Evolutionary conservation across 2,113 vertebrate genomes (phyloP).

Genomic region (Neodon shergylaensis): DNA sequence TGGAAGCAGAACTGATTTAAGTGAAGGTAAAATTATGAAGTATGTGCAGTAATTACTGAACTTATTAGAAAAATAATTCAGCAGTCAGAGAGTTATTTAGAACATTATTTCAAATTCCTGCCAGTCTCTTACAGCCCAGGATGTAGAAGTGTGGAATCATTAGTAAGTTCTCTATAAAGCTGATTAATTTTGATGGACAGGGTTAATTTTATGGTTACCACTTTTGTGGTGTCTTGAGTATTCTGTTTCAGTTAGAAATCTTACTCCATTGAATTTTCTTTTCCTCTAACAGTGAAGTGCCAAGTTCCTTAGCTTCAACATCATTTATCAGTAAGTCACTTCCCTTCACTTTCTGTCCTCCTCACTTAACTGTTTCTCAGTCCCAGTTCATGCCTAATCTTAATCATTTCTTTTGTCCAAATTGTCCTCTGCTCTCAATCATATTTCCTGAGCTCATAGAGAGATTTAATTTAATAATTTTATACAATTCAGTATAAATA

Average conservation of each 20-base stretch:
- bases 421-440: not conserved
- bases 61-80: slow-evolving; percentile 77
- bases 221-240: slow-evolving; percentile 51
- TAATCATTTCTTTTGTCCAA: slow-evolving; percentile 20
- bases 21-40: slow-evolving; percentile 55
- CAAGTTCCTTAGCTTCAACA: not conserved
- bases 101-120: slow-evolving; percentile 53
- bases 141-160: slow-evolving; percentile 35
- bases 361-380: not conserved
- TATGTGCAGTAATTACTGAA: slow-evolving; percentile 66
- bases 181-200: slow-evolving; percentile 67
- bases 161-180: slow-evolving; percentile 45
- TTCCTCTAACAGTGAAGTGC: not conserved
- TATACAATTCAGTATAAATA: not conserved
- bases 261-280: not conserved
- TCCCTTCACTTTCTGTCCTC: not conserved
- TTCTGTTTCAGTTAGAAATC: slow-evolving; percentile 51
- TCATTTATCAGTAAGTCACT: slow-evolving; percentile 17
- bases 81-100: slow-evolving; percentile 63
- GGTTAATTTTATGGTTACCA: slow-evolving; percentile 62
- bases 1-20: slow-evolving; percentile 70
- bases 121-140: not conserved
- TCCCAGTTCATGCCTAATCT: not conserved
- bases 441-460: slow-evolving; percentile 24
- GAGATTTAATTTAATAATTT: not conserved